Percentiles rank a stretch among this genome's conserved stretches.
These are phyloP conservation scores for Albula glossodonta DNA, from an alignment of 2,113 vertebrate genomes.

Conservation along the genomic window DNA sequence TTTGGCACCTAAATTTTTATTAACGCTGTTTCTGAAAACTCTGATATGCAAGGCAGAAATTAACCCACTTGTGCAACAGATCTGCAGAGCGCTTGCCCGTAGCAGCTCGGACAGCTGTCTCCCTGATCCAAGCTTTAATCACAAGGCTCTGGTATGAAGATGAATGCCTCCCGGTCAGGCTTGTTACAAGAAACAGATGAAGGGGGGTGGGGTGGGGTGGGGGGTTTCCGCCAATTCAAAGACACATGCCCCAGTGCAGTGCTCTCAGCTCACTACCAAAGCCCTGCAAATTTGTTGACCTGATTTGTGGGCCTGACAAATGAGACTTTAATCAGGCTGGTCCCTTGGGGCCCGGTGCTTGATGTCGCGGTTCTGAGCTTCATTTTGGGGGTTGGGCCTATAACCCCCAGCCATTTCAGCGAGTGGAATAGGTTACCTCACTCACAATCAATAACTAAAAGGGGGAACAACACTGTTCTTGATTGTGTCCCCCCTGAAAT, in stretches of 20 bases:
- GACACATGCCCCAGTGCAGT: not conserved
- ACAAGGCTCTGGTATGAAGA: not conserved
- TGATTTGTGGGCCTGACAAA: conserved; percentile 10
- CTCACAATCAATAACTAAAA: conserved; percentile 1
- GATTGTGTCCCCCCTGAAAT: not conserved
- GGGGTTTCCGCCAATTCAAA: not conserved
- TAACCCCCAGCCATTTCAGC: not conserved
- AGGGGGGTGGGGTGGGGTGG: not conserved
- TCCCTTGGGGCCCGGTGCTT: conserved; percentile 45
- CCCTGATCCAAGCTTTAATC: not conserved
- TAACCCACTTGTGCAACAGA: not conserved
- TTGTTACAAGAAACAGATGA: conserved; percentile 9
- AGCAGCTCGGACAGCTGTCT: not conserved
- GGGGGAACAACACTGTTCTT: not conserved
- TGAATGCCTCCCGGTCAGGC: not conserved
- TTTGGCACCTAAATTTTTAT: not conserved
- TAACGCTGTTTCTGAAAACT: not conserved
- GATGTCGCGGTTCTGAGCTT: conserved; percentile 27
- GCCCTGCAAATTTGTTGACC: not conserved
- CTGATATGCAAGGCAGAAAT: not conserved
- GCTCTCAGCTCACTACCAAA: not conserved
- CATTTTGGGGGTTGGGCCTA: not conserved
- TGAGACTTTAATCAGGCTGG: conserved; percentile 47
- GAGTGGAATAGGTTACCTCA: not conserved
- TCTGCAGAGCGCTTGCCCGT: not conserved